Base-by-base conservation (phyloP, 2,888 invertebrate species). In the Orthosia gracilis region DNA sequence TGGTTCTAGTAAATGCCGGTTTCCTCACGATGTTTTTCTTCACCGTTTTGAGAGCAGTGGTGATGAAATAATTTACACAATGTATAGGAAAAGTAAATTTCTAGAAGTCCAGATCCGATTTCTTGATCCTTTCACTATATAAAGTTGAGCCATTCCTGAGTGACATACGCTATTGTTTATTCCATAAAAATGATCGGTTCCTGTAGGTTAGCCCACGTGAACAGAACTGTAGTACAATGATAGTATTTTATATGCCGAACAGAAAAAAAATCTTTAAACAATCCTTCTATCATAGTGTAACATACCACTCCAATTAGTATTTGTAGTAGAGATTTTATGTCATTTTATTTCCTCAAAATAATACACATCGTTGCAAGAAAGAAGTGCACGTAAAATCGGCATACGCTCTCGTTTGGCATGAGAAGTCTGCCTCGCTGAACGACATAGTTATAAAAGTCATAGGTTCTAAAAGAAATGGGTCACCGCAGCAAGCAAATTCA, bases 381-480 rank as follows among this genome's bases (percentile, higher is more conserved):
- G n/a, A 70, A 66, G 45, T 66, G 21, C 23, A 23, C 21, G 21
- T n/a, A 67, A 57, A 9, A 74, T 65, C 49, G n/a, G 23, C 47
- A 78, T 59, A 47, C 61, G 65, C 3, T 62, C 31, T 65, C 62
- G 58, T 69, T 54, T 55, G n/a, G 65, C 31, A 66, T 15, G 23
- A 55, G 45, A 65, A 55, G 49, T 54, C 52, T 73, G 49, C 55
- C 45, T 50, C 31, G 52, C 67, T 68, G 67, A 68, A 78, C 58
- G 71, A 78, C 62, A 40, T 63, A 62, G 57, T 77, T 72, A 72
- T 55, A 73, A 73, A 78, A 73, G 64, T 64, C 58, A 64, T 66
- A 74, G 26, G 57, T 58, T 55, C 63, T 57, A 50, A 72, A 67
- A 67, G 66, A 78, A 78, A 72, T 72, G n/a, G 78, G 78, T 78